Evolutionary conservation across 2,113 vertebrate genomes (phyloP), one percentile per base, ranked within the genome.

Genomic region (Hassar affinis): DNA sequence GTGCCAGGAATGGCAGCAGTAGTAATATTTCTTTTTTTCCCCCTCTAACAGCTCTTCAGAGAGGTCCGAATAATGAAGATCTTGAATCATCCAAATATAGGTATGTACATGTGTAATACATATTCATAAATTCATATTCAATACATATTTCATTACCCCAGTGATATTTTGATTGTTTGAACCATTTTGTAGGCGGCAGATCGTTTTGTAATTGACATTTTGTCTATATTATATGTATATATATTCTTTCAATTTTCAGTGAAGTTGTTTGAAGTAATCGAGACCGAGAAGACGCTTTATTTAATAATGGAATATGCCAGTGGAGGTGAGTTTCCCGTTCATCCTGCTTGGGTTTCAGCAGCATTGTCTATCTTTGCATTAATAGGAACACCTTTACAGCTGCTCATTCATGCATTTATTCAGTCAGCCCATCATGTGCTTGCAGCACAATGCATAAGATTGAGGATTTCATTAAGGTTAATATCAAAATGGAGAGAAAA

Each of bases 1-100:
- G 20, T 33, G 9, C 33, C 35, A 42, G 33, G 33, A 68, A 68
- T 49, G n/a, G 22, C 15, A 22, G 15, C 33, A 47, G 83, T 56
- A 61, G 20, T 80, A n/a, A 74, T 69, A 22, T 64, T 10, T 59
- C 0, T 17, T n/a, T 45, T 89, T 93, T 87, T 91, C 90, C 88
- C 92, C 89, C 91, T 90, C 94, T 92, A 79, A 92, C 95, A 99
- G 97, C 93, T 99, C 87, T 98, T 98, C 92, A 96, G 97, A 91
- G 97, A 99, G 95, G 97, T 99, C 90, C 93, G 97, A 93, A 99
- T 99, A 96, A 99, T 99, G 97, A 99, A 99, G 95, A 94, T 98
- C 89, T 82, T 99, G 91, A 99, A 97, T 93, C 97, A 99, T 92
- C 97, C 97, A 86, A 99, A 98, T 92, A 99, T 98, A 94, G 97